Percentiles rank a stretch among this genome's conserved stretches.
Evolutionary conservation across 2,888 invertebrate genomes (phyloP).

Genomic region (Platycnemis pennipes): DNA sequence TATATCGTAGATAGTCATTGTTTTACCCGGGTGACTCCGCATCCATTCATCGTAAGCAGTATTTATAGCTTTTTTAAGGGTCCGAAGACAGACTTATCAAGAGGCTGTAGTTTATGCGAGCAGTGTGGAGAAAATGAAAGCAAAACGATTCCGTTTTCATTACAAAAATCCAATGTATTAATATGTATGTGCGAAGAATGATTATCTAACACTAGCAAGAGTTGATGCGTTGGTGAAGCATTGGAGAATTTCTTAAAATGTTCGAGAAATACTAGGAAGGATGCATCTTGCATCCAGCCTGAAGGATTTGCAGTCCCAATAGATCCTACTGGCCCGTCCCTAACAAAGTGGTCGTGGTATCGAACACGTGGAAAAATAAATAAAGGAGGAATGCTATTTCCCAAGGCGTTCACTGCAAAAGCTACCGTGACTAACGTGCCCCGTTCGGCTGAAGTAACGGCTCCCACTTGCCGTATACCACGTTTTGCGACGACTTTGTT

Average conservation of each 20-base stretch:
- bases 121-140: no score
- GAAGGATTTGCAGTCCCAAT: conserved; percentile 72
- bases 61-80: background rate
- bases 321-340: conserved; percentile 74
- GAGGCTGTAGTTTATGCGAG: no score
- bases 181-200: background rate
- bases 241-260: background rate
- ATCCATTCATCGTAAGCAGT: background rate
- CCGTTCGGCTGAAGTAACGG: conserved; percentile 77
- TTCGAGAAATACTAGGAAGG: background rate
- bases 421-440: conserved; percentile 75
- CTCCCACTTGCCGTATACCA: conserved; percentile 77
- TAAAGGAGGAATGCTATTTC: conserved; percentile 76
- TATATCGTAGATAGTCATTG: background rate
- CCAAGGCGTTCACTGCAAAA: conserved; percentile 76
- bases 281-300: background rate
- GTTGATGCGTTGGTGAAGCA: conserved; percentile 7
- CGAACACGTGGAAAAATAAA: conserved; percentile 77
- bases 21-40: background rate
- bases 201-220: conserved; percentile 1
- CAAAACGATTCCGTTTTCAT: background rate
- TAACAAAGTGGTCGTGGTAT: conserved; percentile 76
- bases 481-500: conserved; percentile 76
- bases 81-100: no score
- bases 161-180: background rate